Conservation (phyloP, 2,113 vertebrate genomes). For the Antennarius striatus region DNA sequence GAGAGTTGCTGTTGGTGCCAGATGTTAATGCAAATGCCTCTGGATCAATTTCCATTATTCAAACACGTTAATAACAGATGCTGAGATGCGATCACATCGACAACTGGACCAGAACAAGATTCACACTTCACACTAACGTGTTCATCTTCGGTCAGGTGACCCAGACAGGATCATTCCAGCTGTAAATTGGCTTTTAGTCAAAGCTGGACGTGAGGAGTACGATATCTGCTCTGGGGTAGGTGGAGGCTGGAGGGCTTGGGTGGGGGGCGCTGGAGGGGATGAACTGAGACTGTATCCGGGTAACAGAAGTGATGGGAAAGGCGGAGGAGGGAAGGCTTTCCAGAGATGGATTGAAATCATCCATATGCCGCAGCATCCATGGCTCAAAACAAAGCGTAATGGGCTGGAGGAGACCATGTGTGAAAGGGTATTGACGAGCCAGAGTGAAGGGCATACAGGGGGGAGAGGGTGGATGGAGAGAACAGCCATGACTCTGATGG, state of each 20-base stretch:
- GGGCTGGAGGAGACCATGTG: constrained; percentile 72
- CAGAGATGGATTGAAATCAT: constrained; percentile 65
- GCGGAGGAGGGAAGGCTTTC: constrained; percentile 27
- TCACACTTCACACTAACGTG: not conserved
- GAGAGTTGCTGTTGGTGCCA: not conserved
- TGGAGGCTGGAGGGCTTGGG: constrained; percentile 31
- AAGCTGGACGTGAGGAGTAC: no score
- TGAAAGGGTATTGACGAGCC: constrained; percentile 61
- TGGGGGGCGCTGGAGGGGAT: constrained; percentile 14
- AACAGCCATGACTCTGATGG: constrained; percentile 35
- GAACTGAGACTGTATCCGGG: constrained; percentile 46
- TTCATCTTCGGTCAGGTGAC: no score
- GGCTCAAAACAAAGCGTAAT: constrained; percentile 75
- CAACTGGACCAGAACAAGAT: not conserved
- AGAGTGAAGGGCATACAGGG: constrained; percentile 31
- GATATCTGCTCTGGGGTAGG: constrained; percentile 10
- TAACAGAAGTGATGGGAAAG: constrained; percentile 32
- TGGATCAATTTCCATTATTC: not conserved
- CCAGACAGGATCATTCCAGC: no score
- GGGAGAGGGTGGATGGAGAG: constrained; percentile 28
- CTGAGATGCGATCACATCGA: not conserved
- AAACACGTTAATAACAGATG: not conserved
- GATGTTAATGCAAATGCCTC: not conserved
- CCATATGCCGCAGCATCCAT: constrained; percentile 32
- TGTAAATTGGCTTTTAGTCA: no score